phyloP scores from a whole-genome alignment of 2,888 invertebrate genomes.

The Ecliptopera silaceata region DNA sequence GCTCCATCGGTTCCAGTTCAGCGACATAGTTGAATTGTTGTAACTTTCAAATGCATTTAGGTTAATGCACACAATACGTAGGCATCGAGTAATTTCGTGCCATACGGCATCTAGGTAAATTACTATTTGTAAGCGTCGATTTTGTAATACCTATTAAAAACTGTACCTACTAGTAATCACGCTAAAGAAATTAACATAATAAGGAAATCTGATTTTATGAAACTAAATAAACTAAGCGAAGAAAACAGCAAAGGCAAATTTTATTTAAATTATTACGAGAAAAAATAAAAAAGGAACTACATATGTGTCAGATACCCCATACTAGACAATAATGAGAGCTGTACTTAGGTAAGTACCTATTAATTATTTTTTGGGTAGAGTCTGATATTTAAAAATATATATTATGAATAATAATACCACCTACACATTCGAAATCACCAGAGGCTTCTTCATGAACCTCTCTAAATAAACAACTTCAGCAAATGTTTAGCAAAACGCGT shows the following conservation, averaged over 20 bases:
- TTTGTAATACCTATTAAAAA: constrained; percentile 8
- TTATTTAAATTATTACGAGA: no score
- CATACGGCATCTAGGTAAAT: constrained; percentile 23
- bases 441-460: constrained; percentile 28
- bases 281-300: no score
- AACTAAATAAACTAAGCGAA: no score
- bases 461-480: constrained; percentile 20
- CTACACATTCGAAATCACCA: not conserved
- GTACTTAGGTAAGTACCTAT: no score
- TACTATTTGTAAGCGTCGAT: constrained; percentile 11
- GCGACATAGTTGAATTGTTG: constrained; percentile 42
- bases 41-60: constrained; percentile 44
- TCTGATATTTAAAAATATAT: not conserved
- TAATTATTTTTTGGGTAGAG: not conserved
- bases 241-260: no score
- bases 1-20: constrained; percentile 46
- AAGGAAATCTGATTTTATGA: no score
- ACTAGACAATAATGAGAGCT: not conserved
- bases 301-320: no score
- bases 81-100: constrained; percentile 24
- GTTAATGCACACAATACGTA: constrained; percentile 45
- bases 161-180: constrained; percentile 2
- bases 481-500: constrained; percentile 18
- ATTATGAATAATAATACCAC: constrained; percentile 1
- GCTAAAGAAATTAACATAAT: not conserved